Evolutionary conservation across 2,888 invertebrate species (phyloP).

Genomic region (Graphium colonna): DNA sequence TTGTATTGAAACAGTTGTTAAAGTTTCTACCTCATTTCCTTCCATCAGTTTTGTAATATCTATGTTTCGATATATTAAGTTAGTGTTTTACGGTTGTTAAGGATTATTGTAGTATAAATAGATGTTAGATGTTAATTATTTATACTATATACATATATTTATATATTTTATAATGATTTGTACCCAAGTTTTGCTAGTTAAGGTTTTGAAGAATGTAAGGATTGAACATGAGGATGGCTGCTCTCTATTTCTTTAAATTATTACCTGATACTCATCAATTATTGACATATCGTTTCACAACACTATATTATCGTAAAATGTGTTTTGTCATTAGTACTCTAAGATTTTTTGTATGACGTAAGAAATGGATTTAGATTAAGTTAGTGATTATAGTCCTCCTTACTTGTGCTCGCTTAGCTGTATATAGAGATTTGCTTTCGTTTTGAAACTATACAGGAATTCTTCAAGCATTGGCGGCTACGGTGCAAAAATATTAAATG

Average conservation of each 20-base stretch:
- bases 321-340: slow-evolving; percentile 58
- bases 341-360: slow-evolving; percentile 48
- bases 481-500: slow-evolving; percentile 25
- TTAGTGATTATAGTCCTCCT: slow-evolving; percentile 45
- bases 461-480: slow-evolving; percentile 9
- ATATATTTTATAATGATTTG: slow-evolving; percentile 47
- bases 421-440: slow-evolving; percentile 47
- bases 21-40: slow-evolving; percentile 17
- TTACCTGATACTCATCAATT: slow-evolving; percentile 67
- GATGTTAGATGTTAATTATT: slow-evolving; percentile 11
- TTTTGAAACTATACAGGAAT: slow-evolving; percentile 36
- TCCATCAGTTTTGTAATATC: slow-evolving; percentile 23
- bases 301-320: slow-evolving; percentile 48
- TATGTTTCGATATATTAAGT: neutral
- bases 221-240: slow-evolving; percentile 36
- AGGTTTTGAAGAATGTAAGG: slow-evolving; percentile 66
- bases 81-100: slow-evolving; percentile 19
- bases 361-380: slow-evolving; percentile 45
- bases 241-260: slow-evolving; percentile 27
- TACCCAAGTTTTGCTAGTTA: slow-evolving; percentile 71
- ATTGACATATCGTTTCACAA: slow-evolving; percentile 64
- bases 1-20: neutral
- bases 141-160: too few species aligned
- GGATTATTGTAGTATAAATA: slow-evolving; percentile 13
- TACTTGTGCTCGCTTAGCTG: slow-evolving; percentile 50